Percentiles rank a stretch among this genome's conserved stretches.
phyloP scores from a whole-genome alignment of 2,888 invertebrate species.

The Ichneumoninae sp. region DNA sequence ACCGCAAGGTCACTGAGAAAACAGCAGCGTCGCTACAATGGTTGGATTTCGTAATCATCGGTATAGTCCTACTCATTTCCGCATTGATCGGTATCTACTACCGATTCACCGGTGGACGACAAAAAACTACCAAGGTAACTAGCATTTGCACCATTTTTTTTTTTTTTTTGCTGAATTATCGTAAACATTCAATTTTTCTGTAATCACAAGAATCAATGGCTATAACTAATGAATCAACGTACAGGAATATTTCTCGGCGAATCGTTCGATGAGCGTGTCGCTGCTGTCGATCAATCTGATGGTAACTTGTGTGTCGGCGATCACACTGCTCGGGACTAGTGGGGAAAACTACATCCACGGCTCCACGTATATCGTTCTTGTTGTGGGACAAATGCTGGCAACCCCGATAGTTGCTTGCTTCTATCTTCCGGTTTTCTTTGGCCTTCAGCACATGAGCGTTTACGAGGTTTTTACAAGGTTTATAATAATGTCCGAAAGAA shows the following conservation, averaged over 20 bases:
- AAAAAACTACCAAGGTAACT: constrained; percentile 78
- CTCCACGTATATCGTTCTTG: constrained; percentile 91
- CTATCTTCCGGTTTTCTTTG: constrained; percentile 94
- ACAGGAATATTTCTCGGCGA: constrained; percentile 93
- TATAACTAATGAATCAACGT: constrained; percentile 43
- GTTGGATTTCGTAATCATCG: constrained; percentile 91
- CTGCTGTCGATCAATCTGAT: constrained; percentile 95
- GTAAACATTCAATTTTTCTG: not conserved
- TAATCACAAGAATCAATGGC: not conserved
- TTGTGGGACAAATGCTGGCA: constrained; percentile 90
- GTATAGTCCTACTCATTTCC: constrained; percentile 89
- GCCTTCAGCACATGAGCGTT: constrained; percentile 92
- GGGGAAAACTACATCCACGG: constrained; percentile 94
- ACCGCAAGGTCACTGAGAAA: constrained; percentile 30
- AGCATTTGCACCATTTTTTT: not conserved
- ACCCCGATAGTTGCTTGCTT: constrained; percentile 91
- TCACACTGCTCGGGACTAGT: constrained; percentile 94
- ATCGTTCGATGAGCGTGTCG: constrained; percentile 91
- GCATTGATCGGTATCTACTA: constrained; percentile 93
- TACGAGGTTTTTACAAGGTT: constrained; percentile 88
- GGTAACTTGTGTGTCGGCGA: constrained; percentile 96
- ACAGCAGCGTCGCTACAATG: constrained; percentile 70
- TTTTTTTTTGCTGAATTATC: not conserved
- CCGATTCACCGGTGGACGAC: constrained; percentile 93
- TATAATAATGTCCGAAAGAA: constrained; percentile 42